Evolutionary conservation across 1,140 invertebrate species (phyloP).

Genomic region (Spodoptera frugiperda): DNA sequence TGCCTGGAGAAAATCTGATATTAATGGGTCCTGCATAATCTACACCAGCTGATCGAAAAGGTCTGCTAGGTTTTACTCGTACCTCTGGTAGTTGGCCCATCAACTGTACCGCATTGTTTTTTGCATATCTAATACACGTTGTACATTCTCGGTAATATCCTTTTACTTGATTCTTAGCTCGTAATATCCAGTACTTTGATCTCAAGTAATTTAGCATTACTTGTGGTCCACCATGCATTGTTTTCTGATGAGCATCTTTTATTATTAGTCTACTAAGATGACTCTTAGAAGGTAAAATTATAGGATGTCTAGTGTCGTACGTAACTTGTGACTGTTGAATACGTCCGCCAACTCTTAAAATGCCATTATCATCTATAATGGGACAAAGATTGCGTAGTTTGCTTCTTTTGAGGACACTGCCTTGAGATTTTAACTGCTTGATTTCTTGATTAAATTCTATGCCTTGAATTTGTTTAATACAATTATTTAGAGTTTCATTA

Average conservation of each 20-base stretch:
- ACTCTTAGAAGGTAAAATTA: background rate
- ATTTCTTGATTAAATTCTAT: background rate
- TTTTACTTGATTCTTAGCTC: background rate
- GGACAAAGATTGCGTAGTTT: background rate
- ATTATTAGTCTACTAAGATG: background rate
- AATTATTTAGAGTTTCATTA: background rate
- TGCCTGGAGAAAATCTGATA: no score
- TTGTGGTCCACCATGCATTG: slow-evolving; percentile 1
- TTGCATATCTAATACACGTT: background rate
- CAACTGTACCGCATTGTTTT: background rate
- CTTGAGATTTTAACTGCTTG: background rate
- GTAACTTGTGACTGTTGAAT: background rate
- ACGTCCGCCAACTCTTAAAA: background rate
- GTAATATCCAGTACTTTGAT: background rate
- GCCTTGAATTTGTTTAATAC: background rate
- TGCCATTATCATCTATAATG: background rate
- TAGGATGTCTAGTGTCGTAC: background rate
- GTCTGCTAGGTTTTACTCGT: background rate
- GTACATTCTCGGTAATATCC: background rate
- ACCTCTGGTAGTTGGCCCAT: background rate
- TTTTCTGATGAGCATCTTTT: background rate
- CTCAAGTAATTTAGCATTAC: background rate
- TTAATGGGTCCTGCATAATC: slow-evolving; percentile 25
- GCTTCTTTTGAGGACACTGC: no score
- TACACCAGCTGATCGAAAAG: background rate